Evolutionary conservation across 1,140 invertebrate genomes (phyloP).

Genomic region (Drusus annulatus): DNA sequence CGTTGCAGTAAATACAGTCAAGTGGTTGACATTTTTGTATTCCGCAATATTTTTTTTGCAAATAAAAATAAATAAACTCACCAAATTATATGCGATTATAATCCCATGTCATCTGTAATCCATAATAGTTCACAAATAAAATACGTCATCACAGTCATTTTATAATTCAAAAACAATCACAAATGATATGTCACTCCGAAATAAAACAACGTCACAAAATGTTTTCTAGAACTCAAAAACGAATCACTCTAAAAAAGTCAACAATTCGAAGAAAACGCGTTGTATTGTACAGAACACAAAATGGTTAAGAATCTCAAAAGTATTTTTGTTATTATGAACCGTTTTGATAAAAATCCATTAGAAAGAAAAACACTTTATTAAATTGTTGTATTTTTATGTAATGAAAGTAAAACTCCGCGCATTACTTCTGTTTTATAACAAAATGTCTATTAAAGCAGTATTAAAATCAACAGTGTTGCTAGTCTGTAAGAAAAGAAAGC

Average conservation of each 20-base stretch:
- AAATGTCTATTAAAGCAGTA: slow-evolving; percentile 29
- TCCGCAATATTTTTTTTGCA: too few species aligned
- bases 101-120: slow-evolving; percentile 41
- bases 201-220: background rate
- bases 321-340: background rate
- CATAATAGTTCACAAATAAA: slow-evolving; percentile 46
- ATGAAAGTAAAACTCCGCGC: slow-evolving; percentile 42
- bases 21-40: background rate
- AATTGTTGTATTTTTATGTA: slow-evolving; percentile 13
- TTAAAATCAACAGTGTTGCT: slow-evolving; percentile 56
- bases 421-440: slow-evolving; percentile 29
- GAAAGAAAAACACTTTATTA: too few species aligned
- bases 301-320: too few species aligned
- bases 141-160: slow-evolving; percentile 17
- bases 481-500: slow-evolving; percentile 45
- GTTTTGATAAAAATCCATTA: background rate
- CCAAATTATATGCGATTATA: slow-evolving; percentile 6
- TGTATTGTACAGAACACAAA: slow-evolving; percentile 11
- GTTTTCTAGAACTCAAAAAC: background rate
- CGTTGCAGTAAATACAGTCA: background rate
- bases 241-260: slow-evolving; percentile 1
- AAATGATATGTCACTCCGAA: slow-evolving; percentile 8
- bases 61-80: background rate
- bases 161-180: slow-evolving; percentile 14
- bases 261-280: slow-evolving; percentile 5